Evolutionary conservation across 2,113 vertebrate genomes (phyloP).

Genomic region (Prunella himalayana): DNA sequence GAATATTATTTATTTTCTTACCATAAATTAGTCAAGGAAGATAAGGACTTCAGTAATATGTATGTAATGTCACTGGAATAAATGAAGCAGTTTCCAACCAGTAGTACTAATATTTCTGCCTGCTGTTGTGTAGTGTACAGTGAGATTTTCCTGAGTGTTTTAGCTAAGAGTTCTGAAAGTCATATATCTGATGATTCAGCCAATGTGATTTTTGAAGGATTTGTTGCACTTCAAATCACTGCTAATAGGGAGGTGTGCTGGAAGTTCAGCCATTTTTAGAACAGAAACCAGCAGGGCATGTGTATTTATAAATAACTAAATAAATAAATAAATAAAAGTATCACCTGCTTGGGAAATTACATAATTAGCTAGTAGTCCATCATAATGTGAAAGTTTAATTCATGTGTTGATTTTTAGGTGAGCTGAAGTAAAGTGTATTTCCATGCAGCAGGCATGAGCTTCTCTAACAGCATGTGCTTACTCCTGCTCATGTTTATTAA

Average conservation of each 20-base stretch:
- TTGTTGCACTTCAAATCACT: not conserved
- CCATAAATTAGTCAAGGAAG: not conserved
- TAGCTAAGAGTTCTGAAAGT: not conserved
- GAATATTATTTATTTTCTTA: not conserved
- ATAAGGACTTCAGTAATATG: not conserved
- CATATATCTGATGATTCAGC: not conserved
- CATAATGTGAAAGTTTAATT: not conserved
- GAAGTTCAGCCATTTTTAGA: not conserved
- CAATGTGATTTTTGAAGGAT: not conserved
- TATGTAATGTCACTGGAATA: not conserved
- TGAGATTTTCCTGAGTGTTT: not conserved
- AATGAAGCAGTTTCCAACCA: not conserved
- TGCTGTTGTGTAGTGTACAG: not conserved
- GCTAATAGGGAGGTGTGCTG: not conserved
- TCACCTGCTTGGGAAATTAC: not conserved
- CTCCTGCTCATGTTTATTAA: not conserved
- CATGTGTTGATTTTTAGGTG: not conserved
- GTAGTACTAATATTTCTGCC: not conserved
- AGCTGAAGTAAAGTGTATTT: not conserved
- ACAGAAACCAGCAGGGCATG: not conserved
- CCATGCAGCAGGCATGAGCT: not conserved
- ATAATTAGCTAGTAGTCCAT: not conserved
- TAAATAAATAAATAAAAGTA: not conserved
- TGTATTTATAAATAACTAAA: not conserved
- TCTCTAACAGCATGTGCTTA: not conserved